phyloP scores from a whole-genome alignment of 2,888 invertebrate genomes.

The Hypomecis punctinalis region DNA sequence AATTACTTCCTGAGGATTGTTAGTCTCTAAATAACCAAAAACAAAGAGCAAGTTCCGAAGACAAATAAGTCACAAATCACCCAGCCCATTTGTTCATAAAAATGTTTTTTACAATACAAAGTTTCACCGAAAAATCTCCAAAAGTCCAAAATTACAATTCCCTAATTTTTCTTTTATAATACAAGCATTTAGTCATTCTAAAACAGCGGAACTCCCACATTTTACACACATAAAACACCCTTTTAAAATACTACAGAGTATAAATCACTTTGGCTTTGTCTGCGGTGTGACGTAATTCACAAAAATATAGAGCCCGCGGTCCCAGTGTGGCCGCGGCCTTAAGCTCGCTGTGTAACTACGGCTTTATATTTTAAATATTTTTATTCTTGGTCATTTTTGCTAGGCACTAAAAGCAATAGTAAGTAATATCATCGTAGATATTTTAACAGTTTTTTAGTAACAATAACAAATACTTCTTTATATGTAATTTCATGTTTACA shows the following conservation, averaged over 20 bases:
- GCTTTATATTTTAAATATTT: slow-evolving; percentile 19
- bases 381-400: slow-evolving; percentile 1
- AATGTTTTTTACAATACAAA: background rate
- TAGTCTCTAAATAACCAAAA: background rate
- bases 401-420: background rate
- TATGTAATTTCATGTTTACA: no score
- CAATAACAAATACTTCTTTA: no score
- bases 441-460: no score
- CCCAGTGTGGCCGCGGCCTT: slow-evolving; percentile 33
- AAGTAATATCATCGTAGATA: no score
- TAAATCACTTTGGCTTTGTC: slow-evolving; percentile 44
- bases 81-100: background rate
- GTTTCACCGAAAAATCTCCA: slow-evolving; percentile 18
- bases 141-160: slow-evolving; percentile 18
- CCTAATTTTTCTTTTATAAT: slow-evolving; percentile 29
- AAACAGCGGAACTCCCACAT: slow-evolving; percentile 40
- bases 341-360: slow-evolving; percentile 29
- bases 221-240: slow-evolving; percentile 43
- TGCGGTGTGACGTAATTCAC: slow-evolving; percentile 34
- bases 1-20: background rate
- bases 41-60: background rate
- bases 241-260: slow-evolving; percentile 38
- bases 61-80: slow-evolving; percentile 1
- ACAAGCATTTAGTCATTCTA: slow-evolving; percentile 38
- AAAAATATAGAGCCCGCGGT: slow-evolving; percentile 33